Evolutionary conservation across 2,888 invertebrate genomes (phyloP).

Genomic region (Congeria kusceri): DNA sequence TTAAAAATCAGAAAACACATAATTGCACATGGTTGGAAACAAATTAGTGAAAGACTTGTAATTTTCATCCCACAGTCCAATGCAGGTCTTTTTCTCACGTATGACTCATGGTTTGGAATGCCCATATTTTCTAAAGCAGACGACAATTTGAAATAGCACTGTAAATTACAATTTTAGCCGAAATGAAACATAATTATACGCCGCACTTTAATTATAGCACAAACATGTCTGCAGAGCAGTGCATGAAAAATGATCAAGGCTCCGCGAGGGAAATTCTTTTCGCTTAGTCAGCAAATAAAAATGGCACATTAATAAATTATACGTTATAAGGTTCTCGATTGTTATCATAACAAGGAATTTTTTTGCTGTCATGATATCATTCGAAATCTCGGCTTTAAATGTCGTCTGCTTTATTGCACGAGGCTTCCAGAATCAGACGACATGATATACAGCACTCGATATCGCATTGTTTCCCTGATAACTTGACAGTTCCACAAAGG

Average conservation of each 20-base stretch:
- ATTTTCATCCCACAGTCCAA: constrained; percentile 23
- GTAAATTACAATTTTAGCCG: too few species aligned
- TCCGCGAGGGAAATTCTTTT: neutral
- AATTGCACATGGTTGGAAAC: constrained; percentile 46
- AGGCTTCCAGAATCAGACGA: neutral
- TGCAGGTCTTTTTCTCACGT: constrained; percentile 13
- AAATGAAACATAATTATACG: too few species aligned
- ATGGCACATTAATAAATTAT: too few species aligned
- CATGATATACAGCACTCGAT: neutral
- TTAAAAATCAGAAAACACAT: neutral
- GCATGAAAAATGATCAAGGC: neutral
- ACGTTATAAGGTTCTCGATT: too few species aligned
- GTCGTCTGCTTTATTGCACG: neutral
- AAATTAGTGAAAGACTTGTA: constrained; percentile 42
- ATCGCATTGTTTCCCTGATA: constrained; percentile 4
- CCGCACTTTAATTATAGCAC: too few species aligned
- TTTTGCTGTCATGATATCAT: too few species aligned
- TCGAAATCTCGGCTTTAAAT: neutral
- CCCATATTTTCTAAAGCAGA: constrained; percentile 28
- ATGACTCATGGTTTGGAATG: constrained; percentile 50
- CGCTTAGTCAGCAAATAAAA: too few species aligned
- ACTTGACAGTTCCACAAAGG: constrained; percentile 1
- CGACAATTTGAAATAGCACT: neutral
- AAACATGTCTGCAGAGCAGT: too few species aligned
- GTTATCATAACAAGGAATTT: too few species aligned